Percentiles rank a stretch among this genome's conserved stretches.
Evolutionary conservation across 2,797 vertebrate genomes (phyloP).

Genomic region (Megaceryle alcyon): DNA sequence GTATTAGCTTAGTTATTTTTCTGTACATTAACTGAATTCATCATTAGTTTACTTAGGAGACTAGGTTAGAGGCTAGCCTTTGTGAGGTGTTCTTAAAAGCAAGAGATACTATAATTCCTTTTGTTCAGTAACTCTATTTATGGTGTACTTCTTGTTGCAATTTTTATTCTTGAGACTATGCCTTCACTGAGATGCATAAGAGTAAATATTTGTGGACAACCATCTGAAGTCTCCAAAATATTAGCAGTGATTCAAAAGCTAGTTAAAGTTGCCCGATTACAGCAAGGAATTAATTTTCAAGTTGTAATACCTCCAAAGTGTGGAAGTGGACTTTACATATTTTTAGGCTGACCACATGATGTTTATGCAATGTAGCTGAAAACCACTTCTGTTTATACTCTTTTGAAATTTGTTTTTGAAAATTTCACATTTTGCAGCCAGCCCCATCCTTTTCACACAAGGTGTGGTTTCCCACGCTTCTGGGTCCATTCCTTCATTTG

Average conservation of each 20-base stretch:
- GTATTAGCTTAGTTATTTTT: background rate
- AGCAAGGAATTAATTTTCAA: background rate
- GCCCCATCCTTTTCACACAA: background rate
- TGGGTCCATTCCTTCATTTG: no score
- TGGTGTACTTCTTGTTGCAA: background rate
- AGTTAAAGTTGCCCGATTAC: background rate
- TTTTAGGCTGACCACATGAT: background rate
- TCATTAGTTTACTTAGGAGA: background rate
- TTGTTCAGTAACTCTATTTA: background rate
- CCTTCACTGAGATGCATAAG: background rate
- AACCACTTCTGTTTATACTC: background rate
- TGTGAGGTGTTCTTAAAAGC: background rate
- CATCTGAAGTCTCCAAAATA: background rate
- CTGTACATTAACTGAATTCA: background rate
- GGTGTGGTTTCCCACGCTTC: no score
- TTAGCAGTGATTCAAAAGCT: background rate
- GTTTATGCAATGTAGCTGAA: background rate
- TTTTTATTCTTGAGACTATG: background rate
- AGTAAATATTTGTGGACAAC: background rate
- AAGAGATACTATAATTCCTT: background rate
- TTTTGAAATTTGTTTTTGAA: background rate
- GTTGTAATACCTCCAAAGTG: background rate
- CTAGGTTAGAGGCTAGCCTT: background rate
- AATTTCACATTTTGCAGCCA: background rate
- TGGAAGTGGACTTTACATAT: background rate